Base-by-base conservation (phyloP, 2,888 invertebrate genomes). In the Ypsolopha scabrella region DNA sequence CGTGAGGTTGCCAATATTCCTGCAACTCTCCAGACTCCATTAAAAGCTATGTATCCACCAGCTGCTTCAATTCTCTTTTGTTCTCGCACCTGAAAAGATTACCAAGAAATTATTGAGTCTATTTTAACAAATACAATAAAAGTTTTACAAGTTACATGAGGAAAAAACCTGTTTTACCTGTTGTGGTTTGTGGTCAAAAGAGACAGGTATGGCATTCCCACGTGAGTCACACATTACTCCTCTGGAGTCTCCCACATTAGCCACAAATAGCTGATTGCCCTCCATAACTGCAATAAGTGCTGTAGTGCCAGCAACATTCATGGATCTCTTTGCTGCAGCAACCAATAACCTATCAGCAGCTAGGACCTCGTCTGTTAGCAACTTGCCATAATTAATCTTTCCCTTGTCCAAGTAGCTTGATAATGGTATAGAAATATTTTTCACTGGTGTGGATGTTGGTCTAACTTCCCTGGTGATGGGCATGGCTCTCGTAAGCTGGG, bases 181-280 rank as follows among this genome's bases (percentile, higher is more conserved):
- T 70, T 97, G 95, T 41, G 98, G 98, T 83, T 98, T 98, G 74
- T 98, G 98, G 78, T 98, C 98, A 75, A 95, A 96, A 1, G 98
- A 97, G 7, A 98, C 83, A 10, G 96, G 97, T 61, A 96, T 95
- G 0, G 94, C 95, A 73, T 94, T 94, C 39, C 97, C 97, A 66
- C 93, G 91, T 48, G 90, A 90, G 77, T 97, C 97, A 76, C 96
- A 97, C 93, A 98, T 95, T 0, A 98, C 97, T 35, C 97, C 98
- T 58, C 98, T 88, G 0, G 98, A 98, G 76, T 98, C 98, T 4
- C 98, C 98, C 33, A 98, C 97, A 88, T 98, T 98, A 10, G 97
- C 98, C 34, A 98, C 97, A 58, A 94, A 92, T 57, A 98, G 80
- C 63, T 92, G 90, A 61, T 92, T 91, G 41, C 90, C 92, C 73